These are phyloP conservation scores for Dipus sagitta DNA, from an alignment of 2,797 vertebrate species.

Conservation along the genomic window DNA sequence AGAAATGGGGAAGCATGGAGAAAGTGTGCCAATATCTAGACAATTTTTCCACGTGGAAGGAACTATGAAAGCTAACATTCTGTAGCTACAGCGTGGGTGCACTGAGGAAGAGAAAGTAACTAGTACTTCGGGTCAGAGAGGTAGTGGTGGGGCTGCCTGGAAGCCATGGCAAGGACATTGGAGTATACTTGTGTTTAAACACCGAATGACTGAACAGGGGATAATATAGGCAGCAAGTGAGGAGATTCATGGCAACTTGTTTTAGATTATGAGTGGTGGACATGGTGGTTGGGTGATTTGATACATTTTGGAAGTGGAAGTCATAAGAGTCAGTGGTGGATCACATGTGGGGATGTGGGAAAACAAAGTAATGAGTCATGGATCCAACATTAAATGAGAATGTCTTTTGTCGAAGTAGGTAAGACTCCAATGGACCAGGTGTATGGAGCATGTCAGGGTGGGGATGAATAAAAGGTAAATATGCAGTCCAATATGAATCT, in stretches of 20 bases:
- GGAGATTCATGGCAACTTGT: not conserved
- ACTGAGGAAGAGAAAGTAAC: not conserved
- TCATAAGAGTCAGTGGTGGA: not conserved
- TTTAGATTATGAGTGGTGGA: not conserved
- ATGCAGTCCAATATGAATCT: not conserved
- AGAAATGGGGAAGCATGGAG: constrained; percentile 27
- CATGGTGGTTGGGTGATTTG: not conserved
- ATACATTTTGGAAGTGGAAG: not conserved
- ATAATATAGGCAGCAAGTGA: not conserved
- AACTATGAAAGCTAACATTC: constrained; percentile 22
- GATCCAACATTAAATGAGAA: not conserved
- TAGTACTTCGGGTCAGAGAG: not conserved
- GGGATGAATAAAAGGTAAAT: constrained; percentile 2
- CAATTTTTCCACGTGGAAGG: not conserved
- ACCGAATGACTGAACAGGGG: not conserved
- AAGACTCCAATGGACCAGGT: not conserved
- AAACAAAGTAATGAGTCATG: not conserved
- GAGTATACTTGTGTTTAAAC: constrained; percentile 11
- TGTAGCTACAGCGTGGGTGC: not conserved
- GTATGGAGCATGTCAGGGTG: not conserved
- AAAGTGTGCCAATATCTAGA: not conserved
- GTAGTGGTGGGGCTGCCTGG: not conserved
- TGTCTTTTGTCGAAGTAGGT: constrained; percentile 16
- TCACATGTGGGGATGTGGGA: not conserved
- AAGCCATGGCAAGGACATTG: not conserved